Conservation (phyloP, 2,113 vertebrate species). For the Lasiurus borealis region DNA sequence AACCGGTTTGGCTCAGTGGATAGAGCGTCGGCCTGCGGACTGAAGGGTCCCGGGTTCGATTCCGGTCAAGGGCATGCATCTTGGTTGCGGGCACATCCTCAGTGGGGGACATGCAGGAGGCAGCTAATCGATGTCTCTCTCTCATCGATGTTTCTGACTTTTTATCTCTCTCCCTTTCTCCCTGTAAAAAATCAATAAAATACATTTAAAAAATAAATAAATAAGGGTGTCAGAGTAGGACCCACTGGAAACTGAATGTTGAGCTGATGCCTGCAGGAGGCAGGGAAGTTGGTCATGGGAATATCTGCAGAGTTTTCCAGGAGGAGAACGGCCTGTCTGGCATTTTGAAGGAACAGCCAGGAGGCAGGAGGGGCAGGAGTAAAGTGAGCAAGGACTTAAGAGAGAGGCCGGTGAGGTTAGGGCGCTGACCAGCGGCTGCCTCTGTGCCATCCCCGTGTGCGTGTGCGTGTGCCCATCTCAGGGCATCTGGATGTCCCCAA, state of each 20-base stretch:
- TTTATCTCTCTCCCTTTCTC: too few species aligned
- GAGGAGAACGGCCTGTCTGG: background rate
- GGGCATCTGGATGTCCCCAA: background rate
- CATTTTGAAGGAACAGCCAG: background rate
- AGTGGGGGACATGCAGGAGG: too few species aligned
- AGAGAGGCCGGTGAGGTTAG: background rate
- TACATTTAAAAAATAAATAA: too few species aligned
- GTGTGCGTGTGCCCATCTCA: too few species aligned
- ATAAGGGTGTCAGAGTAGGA: background rate
- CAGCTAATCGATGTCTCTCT: too few species aligned
- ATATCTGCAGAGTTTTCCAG: background rate
- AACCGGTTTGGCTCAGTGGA: too few species aligned
- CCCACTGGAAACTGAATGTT: background rate
- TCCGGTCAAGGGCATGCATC: too few species aligned
- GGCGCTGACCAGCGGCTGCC: background rate
- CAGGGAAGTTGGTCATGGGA: background rate
- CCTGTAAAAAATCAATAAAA: too few species aligned
- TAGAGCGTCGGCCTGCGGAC: too few species aligned
- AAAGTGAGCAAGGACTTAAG: background rate
- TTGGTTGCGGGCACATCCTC: too few species aligned
- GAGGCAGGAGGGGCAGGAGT: background rate
- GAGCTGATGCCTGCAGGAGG: background rate
- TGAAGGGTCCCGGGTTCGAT: too few species aligned
- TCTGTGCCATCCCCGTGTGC: rapidly evolving
- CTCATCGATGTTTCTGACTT: too few species aligned